phyloP scores from a whole-genome alignment of 2,797 vertebrate genomes.

The Enteromius treurensis region DNA sequence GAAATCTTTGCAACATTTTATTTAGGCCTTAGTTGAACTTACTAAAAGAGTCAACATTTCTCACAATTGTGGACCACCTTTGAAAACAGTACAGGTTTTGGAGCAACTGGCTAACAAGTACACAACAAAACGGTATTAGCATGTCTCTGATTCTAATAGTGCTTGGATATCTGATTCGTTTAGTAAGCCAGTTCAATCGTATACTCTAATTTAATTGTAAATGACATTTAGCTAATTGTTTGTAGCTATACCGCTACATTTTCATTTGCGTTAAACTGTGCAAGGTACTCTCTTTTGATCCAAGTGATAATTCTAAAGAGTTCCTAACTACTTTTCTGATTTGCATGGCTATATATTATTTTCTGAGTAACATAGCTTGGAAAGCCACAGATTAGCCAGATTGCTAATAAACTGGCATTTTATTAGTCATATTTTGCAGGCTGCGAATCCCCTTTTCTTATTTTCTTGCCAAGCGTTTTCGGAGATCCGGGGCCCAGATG shows the following conservation, averaged over 20 bases:
- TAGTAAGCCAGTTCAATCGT: neutral
- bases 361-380: neutral
- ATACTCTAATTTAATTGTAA: neutral
- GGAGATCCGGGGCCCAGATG: constrained; percentile 30
- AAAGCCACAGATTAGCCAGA: neutral
- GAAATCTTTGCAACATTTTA: neutral
- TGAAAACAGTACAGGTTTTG: neutral
- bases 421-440: neutral
- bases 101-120: neutral
- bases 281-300: neutral
- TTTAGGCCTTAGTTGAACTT: no score
- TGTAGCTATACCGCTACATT: neutral
- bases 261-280: neutral
- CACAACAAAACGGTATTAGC: neutral
- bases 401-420: neutral
- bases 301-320: neutral
- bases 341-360: neutral
- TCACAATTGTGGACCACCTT: neutral
- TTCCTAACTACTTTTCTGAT: neutral
- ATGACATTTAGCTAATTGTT: neutral
- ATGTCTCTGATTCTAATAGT: neutral
- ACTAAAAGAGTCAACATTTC: neutral
- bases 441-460: neutral
- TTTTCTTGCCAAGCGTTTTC: neutral
- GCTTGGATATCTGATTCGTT: neutral